Conservation (phyloP, 2,888 invertebrate genomes). For the Drosophila atroscutellata region DNA sequence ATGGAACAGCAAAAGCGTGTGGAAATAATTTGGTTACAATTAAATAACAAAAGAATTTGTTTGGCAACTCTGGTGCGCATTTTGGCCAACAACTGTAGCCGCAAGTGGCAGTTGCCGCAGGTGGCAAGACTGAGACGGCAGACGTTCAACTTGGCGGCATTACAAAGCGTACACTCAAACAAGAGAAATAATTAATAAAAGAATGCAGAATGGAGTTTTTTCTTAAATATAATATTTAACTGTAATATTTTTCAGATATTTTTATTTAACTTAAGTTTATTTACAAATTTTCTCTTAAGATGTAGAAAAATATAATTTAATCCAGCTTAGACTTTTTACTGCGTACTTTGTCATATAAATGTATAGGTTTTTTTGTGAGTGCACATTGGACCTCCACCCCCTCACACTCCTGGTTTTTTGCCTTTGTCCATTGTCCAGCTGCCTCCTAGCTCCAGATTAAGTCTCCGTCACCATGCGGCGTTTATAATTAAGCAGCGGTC, state of each 20-base stretch:
- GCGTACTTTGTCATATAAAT: background rate
- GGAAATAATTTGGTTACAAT: slow-evolving; percentile 83
- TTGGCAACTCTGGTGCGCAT: slow-evolving; percentile 80
- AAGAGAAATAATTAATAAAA: background rate
- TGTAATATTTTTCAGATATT: background rate
- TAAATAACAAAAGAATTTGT: slow-evolving; percentile 82
- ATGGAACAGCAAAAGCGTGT: slow-evolving; percentile 64
- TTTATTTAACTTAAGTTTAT: background rate
- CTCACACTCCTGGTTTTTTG: background rate
- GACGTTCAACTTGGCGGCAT: slow-evolving; percentile 33
- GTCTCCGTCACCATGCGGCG: slow-evolving; percentile 45
- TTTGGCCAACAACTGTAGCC: slow-evolving; percentile 70
- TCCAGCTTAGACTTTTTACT: background rate
- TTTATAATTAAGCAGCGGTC: slow-evolving; percentile 72
- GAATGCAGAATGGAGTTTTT: background rate
- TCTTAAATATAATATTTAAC: background rate
- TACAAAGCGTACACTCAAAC: slow-evolving; percentile 51
- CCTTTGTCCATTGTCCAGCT: slow-evolving; percentile 55
- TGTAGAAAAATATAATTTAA: background rate
- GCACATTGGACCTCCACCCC: slow-evolving; percentile 1
- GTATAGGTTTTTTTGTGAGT: background rate
- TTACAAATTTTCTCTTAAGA: fast-evolving
- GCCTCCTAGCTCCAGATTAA: slow-evolving; percentile 71
- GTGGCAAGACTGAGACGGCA: slow-evolving; percentile 21
- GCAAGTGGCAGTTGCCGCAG: slow-evolving; percentile 27